phyloP scores from a whole-genome alignment of 2,888 invertebrate species.

The Melinaea menophilus region DNA sequence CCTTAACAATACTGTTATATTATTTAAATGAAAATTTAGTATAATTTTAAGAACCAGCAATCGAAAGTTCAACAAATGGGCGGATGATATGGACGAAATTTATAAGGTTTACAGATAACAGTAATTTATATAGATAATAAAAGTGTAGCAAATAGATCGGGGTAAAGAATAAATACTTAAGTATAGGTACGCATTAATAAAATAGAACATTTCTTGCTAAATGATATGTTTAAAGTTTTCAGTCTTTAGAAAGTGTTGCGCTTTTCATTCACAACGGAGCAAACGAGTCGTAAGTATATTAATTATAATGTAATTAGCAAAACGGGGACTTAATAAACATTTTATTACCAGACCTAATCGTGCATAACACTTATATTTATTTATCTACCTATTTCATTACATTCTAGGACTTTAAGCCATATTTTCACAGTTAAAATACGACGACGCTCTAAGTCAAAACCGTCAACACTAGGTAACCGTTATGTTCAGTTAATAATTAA shows the following conservation, averaged over 20 bases:
- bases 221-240: conserved; percentile 62
- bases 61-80: conserved; percentile 25
- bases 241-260: conserved; percentile 59
- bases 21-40: neutral
- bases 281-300: neutral
- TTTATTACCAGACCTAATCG: neutral
- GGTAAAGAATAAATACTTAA: conserved; percentile 14
- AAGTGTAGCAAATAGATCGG: conserved; percentile 15
- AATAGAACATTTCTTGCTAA: conserved; percentile 43
- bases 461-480: neutral
- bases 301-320: neutral
- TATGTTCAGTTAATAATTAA: neutral
- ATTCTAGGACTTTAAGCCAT: conserved; percentile 3
- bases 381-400: neutral
- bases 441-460: neutral
- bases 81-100: conserved; percentile 34
- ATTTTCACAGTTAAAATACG: neutral
- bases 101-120: conserved; percentile 23
- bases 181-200: conserved; percentile 19
- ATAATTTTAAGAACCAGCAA: conserved; percentile 15
- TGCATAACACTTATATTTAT: conserved; percentile 3
- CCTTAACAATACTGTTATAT: conserved; percentile 5
- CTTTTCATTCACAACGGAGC: conserved; percentile 11
- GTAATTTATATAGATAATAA: neutral
- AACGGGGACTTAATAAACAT: neutral